Evolutionary conservation across 2,113 vertebrate species (phyloP), one percentile per base, ranked within the genome.

Genomic region (Dromaius novaehollandiae): DNA sequence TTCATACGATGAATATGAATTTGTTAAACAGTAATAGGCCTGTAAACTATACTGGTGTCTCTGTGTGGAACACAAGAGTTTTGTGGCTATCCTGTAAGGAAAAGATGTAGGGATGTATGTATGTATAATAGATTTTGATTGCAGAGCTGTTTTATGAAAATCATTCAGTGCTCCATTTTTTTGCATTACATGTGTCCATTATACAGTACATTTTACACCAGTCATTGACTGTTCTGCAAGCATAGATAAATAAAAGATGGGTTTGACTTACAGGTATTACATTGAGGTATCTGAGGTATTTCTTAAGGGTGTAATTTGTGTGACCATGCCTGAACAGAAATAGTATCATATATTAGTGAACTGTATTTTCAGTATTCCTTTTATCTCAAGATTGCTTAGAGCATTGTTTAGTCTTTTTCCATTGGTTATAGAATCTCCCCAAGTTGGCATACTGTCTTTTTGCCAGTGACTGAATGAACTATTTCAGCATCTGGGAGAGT

Each of bases 1-100:
- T 90, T 95, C 71, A 76, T 88, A 50, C 68, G 87, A 93, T 94
- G 87, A 96, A 91, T 96, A 93, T 94, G 87, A 96, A 91, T 96
- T 94, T 95, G 95, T 92, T 82, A 90, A 93, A 58, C 44, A 48
- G 48, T 79, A 83, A 88, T 55, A 86, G 83, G 87, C 93, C 86
- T 86, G 60, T 86, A 94, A 92, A 87, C 61, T 82, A 26, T 74
- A 87, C 22, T 89, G 64, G 17, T 93, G 22, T 25, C 69, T 95
- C 86, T 65, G 66, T 65, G 53, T 86, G 50, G 6, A 84, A 69
- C 16, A 5, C n/a, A 65, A 64, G 28, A 48, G 87, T 38, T 16
- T 50, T 90, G 76, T 84, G 70, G 25, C 63, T 85, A 5, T 69
- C 40, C 10, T 85, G 36, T 66, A 73, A 91, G 25, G 32, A 48